Conservation (phyloP, 2,797 vertebrate genomes). For the Brachyalestes nurse region DNA sequence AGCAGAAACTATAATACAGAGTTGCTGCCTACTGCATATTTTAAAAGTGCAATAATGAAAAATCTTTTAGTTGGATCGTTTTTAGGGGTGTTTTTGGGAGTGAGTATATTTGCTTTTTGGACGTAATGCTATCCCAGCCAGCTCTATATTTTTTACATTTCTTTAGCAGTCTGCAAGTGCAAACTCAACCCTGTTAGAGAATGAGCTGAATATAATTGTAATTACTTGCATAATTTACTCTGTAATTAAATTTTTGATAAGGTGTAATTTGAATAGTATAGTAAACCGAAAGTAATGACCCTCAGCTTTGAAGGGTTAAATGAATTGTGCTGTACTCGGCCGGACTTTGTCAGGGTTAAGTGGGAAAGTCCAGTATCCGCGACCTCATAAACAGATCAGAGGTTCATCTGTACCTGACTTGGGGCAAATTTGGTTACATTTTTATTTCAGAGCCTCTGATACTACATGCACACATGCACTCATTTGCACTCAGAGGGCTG, state of each 20-base stretch:
- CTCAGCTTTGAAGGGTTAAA: not conserved
- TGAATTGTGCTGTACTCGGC: not conserved
- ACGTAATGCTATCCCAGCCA: no score
- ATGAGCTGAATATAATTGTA: not conserved
- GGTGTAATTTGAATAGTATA: not conserved
- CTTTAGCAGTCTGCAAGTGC: not conserved
- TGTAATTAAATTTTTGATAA: not conserved
- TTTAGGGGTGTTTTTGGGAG: no score
- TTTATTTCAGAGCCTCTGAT: conserved; percentile 21
- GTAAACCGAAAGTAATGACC: not conserved
- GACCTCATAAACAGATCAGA: conserved; percentile 31
- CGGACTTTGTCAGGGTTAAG: conserved; percentile 14
- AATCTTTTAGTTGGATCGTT: no score
- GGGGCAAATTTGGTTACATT: conserved; percentile 13
- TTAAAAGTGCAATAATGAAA: no score
- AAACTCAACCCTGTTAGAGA: not conserved
- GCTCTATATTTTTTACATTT: not conserved
- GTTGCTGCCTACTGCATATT: no score
- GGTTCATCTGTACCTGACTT: conserved; percentile 31
- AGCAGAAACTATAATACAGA: no score
- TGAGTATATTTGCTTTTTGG: no score
- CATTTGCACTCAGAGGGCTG: conserved; percentile 57
- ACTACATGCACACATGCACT: conserved; percentile 51
- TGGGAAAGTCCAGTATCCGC: conserved; percentile 30
- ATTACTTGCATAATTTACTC: not conserved